Evolutionary conservation across 2,888 invertebrate species (phyloP).

Genomic region (Metacarcinus magister): DNA sequence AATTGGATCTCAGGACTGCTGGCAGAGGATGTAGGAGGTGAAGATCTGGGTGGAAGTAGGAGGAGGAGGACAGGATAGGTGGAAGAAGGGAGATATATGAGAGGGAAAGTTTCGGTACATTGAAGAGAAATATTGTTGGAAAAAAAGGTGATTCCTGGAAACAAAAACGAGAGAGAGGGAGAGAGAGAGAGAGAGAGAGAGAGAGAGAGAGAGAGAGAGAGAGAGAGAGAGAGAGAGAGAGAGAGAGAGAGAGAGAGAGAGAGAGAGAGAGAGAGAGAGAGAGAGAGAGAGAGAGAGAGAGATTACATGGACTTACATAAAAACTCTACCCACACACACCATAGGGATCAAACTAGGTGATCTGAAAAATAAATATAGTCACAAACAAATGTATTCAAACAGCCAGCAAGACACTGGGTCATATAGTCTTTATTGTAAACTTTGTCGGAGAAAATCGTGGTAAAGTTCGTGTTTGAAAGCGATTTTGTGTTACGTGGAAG

Average conservation of each 20-base stretch:
- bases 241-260: not conserved
- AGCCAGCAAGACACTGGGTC: too few relatives aligned
- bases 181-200: not conserved
- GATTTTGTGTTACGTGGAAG: too few relatives aligned
- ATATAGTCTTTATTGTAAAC: too few relatives aligned
- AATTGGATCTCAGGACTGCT: not conserved
- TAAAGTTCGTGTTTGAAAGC: too few relatives aligned
- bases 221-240: constrained; percentile 2
- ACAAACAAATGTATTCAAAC: too few relatives aligned
- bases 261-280: not conserved
- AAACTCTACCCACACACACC: too few relatives aligned
- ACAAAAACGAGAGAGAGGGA: not conserved
- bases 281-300: too few relatives aligned
- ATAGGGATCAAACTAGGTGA: too few relatives aligned
- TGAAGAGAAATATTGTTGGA: not conserved
- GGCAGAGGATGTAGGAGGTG: not conserved
- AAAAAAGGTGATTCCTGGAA: not conserved
- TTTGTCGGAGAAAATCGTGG: too few relatives aligned
- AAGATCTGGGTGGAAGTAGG: not conserved
- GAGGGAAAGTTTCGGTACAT: not conserved
- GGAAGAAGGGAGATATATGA: not conserved
- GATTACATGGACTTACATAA: too few relatives aligned
- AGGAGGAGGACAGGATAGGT: not conserved
- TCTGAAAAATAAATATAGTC: too few relatives aligned
- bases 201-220: constrained; percentile 26